These are phyloP conservation scores for Aldabrachelys gigantea DNA, from an alignment of 2,113 vertebrate genomes.

Conservation along the genomic window DNA sequence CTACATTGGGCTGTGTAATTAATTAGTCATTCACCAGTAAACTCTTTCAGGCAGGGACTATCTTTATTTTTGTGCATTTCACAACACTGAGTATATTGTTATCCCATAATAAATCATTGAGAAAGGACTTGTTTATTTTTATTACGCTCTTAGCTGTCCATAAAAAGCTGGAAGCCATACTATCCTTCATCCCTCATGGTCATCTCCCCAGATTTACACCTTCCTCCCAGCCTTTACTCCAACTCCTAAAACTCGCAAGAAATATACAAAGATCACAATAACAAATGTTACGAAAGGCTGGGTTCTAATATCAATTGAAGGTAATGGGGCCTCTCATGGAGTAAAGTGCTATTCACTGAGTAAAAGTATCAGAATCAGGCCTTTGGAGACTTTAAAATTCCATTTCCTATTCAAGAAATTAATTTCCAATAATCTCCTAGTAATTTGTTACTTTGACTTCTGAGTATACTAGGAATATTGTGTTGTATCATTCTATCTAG, in stretches of 20 bases:
- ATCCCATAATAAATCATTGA: conserved; percentile 10
- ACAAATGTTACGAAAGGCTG: not conserved
- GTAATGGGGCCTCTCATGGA: not conserved
- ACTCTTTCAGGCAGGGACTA: fast-evolving
- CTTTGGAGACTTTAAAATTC: not conserved
- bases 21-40: not conserved
- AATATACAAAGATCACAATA: not conserved
- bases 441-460: not conserved
- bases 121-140: not conserved
- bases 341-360: not conserved
- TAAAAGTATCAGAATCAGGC: not conserved
- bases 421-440: not conserved
- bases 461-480: not conserved
- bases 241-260: not conserved
- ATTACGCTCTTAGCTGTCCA: not conserved
- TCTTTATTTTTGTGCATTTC: not conserved
- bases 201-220: not conserved
- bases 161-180: not conserved
- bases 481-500: not conserved
- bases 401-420: not conserved
- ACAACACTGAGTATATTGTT: not conserved
- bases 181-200: not conserved
- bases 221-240: not conserved
- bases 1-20: not conserved
- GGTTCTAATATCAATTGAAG: not conserved